phyloP scores from a whole-genome alignment of 1,140 invertebrate genomes.

The Drosophila prosaltans region DNA sequence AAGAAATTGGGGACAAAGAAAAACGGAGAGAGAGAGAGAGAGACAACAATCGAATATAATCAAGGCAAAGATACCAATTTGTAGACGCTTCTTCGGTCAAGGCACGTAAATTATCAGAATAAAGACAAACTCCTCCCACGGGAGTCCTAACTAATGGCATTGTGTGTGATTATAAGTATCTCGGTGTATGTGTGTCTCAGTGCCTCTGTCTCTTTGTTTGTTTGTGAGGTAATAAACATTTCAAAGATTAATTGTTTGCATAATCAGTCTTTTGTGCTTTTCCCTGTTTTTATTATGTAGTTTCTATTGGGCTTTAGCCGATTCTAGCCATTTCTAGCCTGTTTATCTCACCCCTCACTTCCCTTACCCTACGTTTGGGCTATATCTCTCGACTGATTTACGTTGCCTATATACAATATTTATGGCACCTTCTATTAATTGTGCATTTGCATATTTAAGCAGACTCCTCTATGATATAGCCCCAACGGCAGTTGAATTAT shows the following conservation, averaged over 20 bases:
- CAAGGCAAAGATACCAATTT: conserved; percentile 58
- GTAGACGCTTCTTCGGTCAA: conserved; percentile 23
- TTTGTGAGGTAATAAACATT: conserved; percentile 59
- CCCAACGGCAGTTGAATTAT: conserved; percentile 61
- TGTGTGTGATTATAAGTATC: not conserved
- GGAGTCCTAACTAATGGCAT: conserved; percentile 32
- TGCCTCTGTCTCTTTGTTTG: not conserved
- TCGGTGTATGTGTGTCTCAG: no score
- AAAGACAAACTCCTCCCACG: conserved; percentile 27
- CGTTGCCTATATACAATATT: conserved; percentile 75
- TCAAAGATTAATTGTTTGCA: conserved; percentile 73
- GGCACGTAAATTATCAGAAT: conserved; percentile 22
- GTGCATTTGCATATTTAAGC: conserved; percentile 76
- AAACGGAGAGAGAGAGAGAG: not conserved
- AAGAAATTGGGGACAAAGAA: not conserved
- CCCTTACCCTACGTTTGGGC: not conserved
- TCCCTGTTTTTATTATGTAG: not conserved
- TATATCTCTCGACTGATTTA: conserved; percentile 59
- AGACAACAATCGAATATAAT: conserved; percentile 43
- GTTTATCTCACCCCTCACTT: not conserved
- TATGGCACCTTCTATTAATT: conserved; percentile 80
- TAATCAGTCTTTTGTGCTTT: conserved; percentile 53
- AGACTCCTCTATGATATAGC: conserved; percentile 35
- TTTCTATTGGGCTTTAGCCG: conserved; percentile 8
- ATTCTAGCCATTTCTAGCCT: not conserved